Base-by-base conservation (phyloP, 2,888 invertebrate genomes). In the Eristalinus aeneus region DNA sequence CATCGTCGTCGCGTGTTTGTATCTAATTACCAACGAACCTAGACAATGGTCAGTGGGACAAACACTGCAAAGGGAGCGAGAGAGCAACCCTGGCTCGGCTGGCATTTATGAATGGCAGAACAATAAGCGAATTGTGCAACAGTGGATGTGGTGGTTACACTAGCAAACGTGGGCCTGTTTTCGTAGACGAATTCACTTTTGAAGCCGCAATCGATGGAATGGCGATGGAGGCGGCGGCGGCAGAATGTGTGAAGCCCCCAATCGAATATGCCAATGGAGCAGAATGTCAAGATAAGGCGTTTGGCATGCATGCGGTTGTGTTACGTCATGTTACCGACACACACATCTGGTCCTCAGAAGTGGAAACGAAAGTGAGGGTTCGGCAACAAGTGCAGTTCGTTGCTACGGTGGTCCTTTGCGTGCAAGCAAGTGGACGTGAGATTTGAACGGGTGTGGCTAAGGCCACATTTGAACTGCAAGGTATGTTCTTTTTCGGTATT, bases 21-120 rank as follows among this genome's bases (percentile, higher is more conserved):
- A 75, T 81, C 80, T 74, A 81, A 81, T 81, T 81, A 75, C 74
- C 64, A 22, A 2, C 22, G 74, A 69, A 69, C 74, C 69, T 39
- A 74, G 67, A 74, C 73, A 68, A 74, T 63, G 63, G 69, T 75
- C 74, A 81, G 69, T 75, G 53, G 27, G 53, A 69, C 67, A 74
- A 36, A 72, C 56, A 34, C 46, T 36, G 31, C 23, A 27, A 27
- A 22, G 71, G 20, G 5, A 0, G 8, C 36, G n/a, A 16, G n/a
- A 46, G n/a, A 39, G 11, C 36, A 39, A 39, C 39, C 39, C 16
- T 5, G 39, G n/a, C n/a, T n/a, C 39, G n/a, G 46, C 46, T 75
- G 80, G 36, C 68, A 68, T 65, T 80, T 69, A 65, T 81, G 80
- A 81, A 81, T 81, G 74, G 69, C 74, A 64, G 58, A 64, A 75